A percentile compares a stretch with the other conserved stretches of the same genome.
These are phyloP conservation scores for Cinclus cinclus DNA, from an alignment of 2,113 vertebrate species.

Conservation along the genomic window DNA sequence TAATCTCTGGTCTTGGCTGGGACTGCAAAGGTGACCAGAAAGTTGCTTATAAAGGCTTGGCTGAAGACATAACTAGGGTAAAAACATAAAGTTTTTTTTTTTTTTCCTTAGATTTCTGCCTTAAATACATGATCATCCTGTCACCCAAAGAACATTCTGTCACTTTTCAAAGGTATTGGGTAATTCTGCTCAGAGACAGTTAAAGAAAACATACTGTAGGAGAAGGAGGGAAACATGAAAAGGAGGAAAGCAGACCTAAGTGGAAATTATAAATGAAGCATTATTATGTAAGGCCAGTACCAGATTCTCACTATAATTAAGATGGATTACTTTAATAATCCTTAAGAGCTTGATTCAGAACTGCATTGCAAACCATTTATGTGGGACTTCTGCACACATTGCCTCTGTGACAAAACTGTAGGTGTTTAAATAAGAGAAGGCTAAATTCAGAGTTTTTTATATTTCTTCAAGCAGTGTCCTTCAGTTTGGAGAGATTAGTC, in stretches of 20 bases:
- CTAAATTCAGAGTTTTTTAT: background rate
- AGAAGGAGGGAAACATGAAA: background rate
- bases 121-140: background rate
- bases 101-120: background rate
- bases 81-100: background rate
- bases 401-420: background rate
- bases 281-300: slow-evolving; percentile 58
- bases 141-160: background rate
- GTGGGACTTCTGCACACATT: background rate
- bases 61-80: background rate
- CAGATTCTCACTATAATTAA: slow-evolving; percentile 68
- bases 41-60: background rate
- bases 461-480: slow-evolving; percentile 19
- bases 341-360: slow-evolving; percentile 49
- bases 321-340: slow-evolving; percentile 68
- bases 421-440: slow-evolving; percentile 23
- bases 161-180: background rate
- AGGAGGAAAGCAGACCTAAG: background rate
- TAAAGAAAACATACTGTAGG: background rate
- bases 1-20: background rate
- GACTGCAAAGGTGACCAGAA: background rate
- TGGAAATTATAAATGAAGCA: slow-evolving; percentile 46
- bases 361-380: slow-evolving; percentile 25
- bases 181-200: background rate
- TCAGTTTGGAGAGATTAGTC: background rate